Percentiles rank a stretch among this genome's conserved stretches.
Evolutionary conservation across 2,888 invertebrate genomes (phyloP).

Genomic region (Drosophila quinaria): DNA sequence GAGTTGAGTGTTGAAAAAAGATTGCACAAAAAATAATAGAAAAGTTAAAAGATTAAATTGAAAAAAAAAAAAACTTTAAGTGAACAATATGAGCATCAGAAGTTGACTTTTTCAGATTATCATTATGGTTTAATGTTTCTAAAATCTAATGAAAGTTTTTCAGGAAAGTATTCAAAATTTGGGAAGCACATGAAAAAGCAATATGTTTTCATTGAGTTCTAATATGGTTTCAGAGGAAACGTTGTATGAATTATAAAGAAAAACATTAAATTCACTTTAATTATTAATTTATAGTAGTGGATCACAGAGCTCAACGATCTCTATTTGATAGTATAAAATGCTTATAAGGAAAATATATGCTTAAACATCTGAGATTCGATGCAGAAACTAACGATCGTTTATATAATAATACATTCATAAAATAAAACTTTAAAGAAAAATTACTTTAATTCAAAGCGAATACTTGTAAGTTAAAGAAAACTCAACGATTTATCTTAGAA

Average conservation of each 20-base stretch:
- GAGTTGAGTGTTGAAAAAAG: constrained; percentile 47
- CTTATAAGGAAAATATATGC: no score
- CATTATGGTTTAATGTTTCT: constrained; percentile 4
- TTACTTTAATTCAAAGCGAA: not conserved
- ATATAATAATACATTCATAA: not conserved
- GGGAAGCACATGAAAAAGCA: not conserved
- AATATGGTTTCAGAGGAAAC: not conserved
- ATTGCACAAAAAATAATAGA: constrained; percentile 12
- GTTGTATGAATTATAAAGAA: not conserved
- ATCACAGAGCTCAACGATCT: no score
- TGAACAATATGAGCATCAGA: constrained; percentile 21
- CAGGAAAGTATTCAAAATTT: not conserved
- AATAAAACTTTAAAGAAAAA: not conserved
- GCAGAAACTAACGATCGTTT: no score
- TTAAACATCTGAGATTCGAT: no score
- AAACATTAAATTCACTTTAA: no score
- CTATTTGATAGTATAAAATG: no score
- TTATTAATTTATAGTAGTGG: no score
- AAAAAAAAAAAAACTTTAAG: constrained; percentile 21
- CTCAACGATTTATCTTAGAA: constrained; percentile 2
- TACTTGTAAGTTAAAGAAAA: not conserved
- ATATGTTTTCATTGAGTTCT: not conserved
- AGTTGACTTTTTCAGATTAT: constrained; percentile 13
- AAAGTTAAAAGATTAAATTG: constrained; percentile 5
- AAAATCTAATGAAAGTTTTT: constrained; percentile 2